Conservation (phyloP, 2,888 invertebrate genomes). For the Habrosyne pyritoides region DNA sequence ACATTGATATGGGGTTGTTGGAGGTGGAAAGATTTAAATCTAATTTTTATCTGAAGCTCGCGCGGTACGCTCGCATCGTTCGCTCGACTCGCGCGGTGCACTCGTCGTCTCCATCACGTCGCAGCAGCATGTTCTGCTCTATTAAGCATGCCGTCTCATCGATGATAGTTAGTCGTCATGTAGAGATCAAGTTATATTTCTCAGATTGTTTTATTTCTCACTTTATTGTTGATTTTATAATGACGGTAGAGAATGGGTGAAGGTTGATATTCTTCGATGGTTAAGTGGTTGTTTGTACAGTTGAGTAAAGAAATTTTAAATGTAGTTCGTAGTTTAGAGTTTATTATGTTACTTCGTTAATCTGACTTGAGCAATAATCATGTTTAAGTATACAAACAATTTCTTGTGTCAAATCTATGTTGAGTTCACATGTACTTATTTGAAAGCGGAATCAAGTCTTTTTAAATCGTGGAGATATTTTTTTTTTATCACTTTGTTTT, state of each 20-base stretch:
- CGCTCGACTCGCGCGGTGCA: no score
- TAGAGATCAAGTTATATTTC: neutral
- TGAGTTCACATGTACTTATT: neutral
- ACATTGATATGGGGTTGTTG: no score
- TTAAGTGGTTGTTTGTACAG: constrained; percentile 10
- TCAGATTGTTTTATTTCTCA: neutral
- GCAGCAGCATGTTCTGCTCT: no score
- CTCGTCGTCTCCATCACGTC: no score
- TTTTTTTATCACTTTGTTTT: neutral
- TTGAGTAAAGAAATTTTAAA: constrained; percentile 6
- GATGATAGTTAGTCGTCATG: no score
- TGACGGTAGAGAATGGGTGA: constrained; percentile 7
- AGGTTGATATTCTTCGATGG: constrained; percentile 1
- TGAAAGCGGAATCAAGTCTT: neutral
- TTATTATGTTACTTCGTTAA: constrained; percentile 6
- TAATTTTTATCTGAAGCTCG: no score
- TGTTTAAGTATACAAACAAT: neutral
- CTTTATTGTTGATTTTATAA: constrained; percentile 2
- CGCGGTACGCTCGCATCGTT: no score
- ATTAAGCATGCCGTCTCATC: neutral
- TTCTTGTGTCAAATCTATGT: neutral
- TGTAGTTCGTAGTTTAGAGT: constrained; percentile 9
- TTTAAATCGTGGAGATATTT: neutral
- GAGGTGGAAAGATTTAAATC: no score
- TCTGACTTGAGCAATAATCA: neutral